These are phyloP conservation scores for Amniataba percoides DNA, from an alignment of 2,797 vertebrate species.

Conservation along the genomic window DNA sequence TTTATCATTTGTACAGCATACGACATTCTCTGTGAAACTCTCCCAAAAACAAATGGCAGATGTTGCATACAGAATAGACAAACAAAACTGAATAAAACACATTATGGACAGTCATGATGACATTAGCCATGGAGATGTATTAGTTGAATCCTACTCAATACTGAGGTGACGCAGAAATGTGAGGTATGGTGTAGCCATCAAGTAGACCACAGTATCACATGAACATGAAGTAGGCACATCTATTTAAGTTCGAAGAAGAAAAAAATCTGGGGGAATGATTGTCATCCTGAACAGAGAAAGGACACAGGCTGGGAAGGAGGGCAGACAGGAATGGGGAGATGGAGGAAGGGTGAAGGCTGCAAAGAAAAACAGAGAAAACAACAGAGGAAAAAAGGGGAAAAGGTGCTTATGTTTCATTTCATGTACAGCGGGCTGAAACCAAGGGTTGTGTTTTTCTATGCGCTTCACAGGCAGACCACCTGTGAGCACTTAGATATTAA, in stretches of 20 bases:
- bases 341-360: slow-evolving; percentile 46
- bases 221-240: background rate
- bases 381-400: slow-evolving; percentile 18
- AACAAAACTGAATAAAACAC: too few species aligned
- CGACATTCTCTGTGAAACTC: too few species aligned
- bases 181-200: too few species aligned
- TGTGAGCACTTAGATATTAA: slow-evolving; percentile 90
- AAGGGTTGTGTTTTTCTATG: slow-evolving; percentile 85
- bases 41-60: too few species aligned
- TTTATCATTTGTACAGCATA: too few species aligned
- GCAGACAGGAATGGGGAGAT: slow-evolving; percentile 41
- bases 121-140: background rate
- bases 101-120: too few species aligned
- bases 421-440: slow-evolving; percentile 87
- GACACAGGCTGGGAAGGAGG: slow-evolving; percentile 63
- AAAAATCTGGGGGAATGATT: background rate
- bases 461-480: slow-evolving; percentile 87
- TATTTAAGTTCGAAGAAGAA: background rate
- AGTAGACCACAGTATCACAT: background rate
- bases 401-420: slow-evolving; percentile 86
- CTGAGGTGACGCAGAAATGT: background rate
- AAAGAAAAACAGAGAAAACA: slow-evolving; percentile 58
- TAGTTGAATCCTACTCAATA: background rate
- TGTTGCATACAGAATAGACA: too few species aligned
- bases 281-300: background rate